phyloP scores from a whole-genome alignment of 1,140 invertebrate genomes.

The Eciton burchellii region DNA sequence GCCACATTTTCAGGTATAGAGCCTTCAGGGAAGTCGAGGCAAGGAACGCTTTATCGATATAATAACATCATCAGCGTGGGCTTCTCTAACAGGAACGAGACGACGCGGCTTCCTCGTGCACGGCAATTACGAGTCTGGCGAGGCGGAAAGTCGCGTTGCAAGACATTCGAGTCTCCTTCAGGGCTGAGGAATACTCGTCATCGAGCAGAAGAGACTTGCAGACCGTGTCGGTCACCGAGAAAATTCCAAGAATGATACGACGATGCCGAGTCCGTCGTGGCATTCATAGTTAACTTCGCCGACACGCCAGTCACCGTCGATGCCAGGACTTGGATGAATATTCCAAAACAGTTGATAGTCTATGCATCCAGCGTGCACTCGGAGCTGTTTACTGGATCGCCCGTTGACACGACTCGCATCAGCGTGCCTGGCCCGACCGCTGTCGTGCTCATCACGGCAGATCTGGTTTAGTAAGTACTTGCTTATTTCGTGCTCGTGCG shows the following conservation, averaged over 20 bases:
- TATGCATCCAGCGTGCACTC: conserved; percentile 67
- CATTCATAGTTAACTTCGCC: conserved; percentile 74
- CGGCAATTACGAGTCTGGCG: conserved; percentile 86
- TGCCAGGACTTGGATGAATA: conserved; percentile 60
- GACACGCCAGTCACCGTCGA: conserved; percentile 57
- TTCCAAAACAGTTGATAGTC: conserved; percentile 68
- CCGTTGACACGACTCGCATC: conserved; percentile 38
- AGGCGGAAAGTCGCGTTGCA: conserved; percentile 83
- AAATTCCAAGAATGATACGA: conserved; percentile 78
- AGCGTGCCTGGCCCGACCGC: conserved; percentile 65
- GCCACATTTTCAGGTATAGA: conserved; percentile 76
- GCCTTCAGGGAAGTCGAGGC: conserved; percentile 82
- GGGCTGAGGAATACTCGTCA: conserved; percentile 80
- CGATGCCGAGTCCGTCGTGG: conserved; percentile 33
- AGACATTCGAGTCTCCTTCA: conserved; percentile 85
- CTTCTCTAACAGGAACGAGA: conserved; percentile 83
- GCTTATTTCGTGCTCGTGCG: neutral
- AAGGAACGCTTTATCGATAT: conserved; percentile 88
- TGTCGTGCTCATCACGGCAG: conserved; percentile 61
- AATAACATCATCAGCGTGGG: conserved; percentile 84
- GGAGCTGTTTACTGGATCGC: conserved; percentile 9
- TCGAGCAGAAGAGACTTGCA: conserved; percentile 80
- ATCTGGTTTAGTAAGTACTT: conserved; percentile 37
- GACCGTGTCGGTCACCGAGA: conserved; percentile 77
- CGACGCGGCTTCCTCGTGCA: conserved; percentile 88